phyloP scores from a whole-genome alignment of 2,113 vertebrate genomes.

The Pitta sordida region DNA sequence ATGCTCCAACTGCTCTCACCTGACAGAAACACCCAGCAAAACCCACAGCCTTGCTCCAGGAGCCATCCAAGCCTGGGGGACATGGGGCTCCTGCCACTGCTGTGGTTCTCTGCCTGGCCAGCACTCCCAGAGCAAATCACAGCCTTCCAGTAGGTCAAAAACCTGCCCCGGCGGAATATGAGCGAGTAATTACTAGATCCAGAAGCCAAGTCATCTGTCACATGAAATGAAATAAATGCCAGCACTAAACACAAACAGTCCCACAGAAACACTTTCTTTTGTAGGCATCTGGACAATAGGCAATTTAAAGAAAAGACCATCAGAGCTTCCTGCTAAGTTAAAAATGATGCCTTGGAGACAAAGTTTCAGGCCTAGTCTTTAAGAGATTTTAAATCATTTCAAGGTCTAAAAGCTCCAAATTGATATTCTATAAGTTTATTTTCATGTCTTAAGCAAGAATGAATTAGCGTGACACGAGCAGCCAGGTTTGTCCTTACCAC shows the following conservation, averaged over 20 bases:
- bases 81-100: rapidly evolving
- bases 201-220: slow-evolving; percentile 31
- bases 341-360: slow-evolving; percentile 25
- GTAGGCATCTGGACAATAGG: slow-evolving; percentile 21
- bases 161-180: neutral
- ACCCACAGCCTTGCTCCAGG: neutral
- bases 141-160: neutral
- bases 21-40: neutral
- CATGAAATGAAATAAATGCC: slow-evolving; percentile 24
- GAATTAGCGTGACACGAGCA: neutral
- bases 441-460: neutral
- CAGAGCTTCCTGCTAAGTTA: slow-evolving; percentile 7
- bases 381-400: slow-evolving; percentile 38
- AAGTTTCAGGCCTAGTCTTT: neutral
- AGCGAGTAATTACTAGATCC: neutral
- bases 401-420: slow-evolving; percentile 3
- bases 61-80: neutral
- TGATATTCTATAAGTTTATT: slow-evolving; percentile 12
- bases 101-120: rapidly evolving
- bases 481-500: neutral
- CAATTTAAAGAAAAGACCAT: slow-evolving; percentile 49
- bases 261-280: slow-evolving; percentile 39
- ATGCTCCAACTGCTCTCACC: neutral
- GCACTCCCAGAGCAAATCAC: neutral
- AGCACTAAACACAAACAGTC: slow-evolving; percentile 14